Percentiles rank a stretch among this genome's conserved stretches.
These are phyloP conservation scores for Eurytoma adleriae DNA, from an alignment of 2,888 invertebrate species.

Conservation along the genomic window DNA sequence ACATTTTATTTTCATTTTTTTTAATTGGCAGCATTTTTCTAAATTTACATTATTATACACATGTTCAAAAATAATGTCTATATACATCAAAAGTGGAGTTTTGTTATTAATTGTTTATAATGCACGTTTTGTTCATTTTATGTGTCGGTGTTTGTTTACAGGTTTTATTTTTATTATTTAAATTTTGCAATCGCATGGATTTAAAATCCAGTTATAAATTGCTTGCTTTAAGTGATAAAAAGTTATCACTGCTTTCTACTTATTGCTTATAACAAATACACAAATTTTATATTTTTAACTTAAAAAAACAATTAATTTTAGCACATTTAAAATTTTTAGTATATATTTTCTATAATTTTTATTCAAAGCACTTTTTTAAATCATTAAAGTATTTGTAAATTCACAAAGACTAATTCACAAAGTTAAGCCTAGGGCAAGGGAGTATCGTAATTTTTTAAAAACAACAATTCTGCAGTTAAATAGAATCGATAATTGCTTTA, in stretches of 20 bases:
- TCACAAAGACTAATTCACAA: constrained; percentile 69
- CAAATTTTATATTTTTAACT: background rate
- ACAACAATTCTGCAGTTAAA: constrained; percentile 34
- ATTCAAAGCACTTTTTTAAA: background rate
- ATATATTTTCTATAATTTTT: background rate
- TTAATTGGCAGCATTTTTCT: constrained; percentile 15
- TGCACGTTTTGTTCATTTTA: constrained; percentile 46
- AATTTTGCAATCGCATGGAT: constrained; percentile 68
- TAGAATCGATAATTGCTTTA: constrained; percentile 70
- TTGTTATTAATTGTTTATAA: constrained; percentile 32
- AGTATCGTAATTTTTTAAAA: constrained; percentile 62
- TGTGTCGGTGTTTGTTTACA: constrained; percentile 15
- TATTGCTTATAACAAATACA: constrained; percentile 1
- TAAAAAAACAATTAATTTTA: background rate
- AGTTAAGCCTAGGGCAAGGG: constrained; percentile 73
- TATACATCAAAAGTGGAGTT: background rate
- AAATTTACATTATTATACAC: constrained; percentile 6
- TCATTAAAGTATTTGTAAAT: background rate
- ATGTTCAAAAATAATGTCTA: constrained; percentile 2
- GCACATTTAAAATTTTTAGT: background rate
- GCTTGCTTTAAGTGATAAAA: constrained; percentile 51
- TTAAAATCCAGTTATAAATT: constrained; percentile 67
- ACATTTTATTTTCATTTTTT: background rate
- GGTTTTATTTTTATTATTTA: constrained; percentile 24
- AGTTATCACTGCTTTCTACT: background rate